Base-by-base conservation (phyloP, 2,797 vertebrate genomes). In the Okamejei kenojei region DNA sequence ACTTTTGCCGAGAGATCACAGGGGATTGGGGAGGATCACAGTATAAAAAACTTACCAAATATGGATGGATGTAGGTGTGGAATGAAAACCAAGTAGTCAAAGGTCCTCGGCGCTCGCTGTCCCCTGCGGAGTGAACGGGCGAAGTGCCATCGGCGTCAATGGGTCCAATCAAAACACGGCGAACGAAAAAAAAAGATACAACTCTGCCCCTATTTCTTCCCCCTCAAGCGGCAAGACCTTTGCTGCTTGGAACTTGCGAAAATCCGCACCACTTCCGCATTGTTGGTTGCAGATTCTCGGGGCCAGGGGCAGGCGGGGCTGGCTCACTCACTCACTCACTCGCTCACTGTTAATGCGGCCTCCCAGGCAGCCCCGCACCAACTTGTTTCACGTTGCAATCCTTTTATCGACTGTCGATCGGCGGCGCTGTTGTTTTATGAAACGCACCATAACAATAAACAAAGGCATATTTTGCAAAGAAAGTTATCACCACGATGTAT, bases 21-120 rank as follows among this genome's bases (percentile, higher is more conserved):
- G 7, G 26, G 2, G 54, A 0, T 45, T 10, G 81, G 54, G 9
- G 81, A 8, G 38, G 21, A 13, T 0, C 45, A 54, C 80, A 54
- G 2, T 82, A 8, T n/a, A 9, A 54, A 82, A 82, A 58, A 82
- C 80, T 82, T 82, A 82, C 80, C 80, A 82, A 82, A 82, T 82
- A 82, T 82, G 80, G 80, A 54, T 82, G 7, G 45, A 54, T 82
- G 7, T 82, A 19, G 79, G 80, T 54, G 45, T 82, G 80, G 21
- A 54, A 45, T 82, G 58, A 58, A 82, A 82, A 19, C 80, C 38
- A 82, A 2, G 23, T 58, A 45, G 26, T 21, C 21, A 1, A 21
- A 10, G 54, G 19, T 82, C 38, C 80, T 21, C 26, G 45, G 80
- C 45, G 80, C 74, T 8, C 45, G 9, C 35, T 7, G 35, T 38